Evolutionary conservation across 2,888 invertebrate genomes (phyloP).

Genomic region (Orgyia antiqua): DNA sequence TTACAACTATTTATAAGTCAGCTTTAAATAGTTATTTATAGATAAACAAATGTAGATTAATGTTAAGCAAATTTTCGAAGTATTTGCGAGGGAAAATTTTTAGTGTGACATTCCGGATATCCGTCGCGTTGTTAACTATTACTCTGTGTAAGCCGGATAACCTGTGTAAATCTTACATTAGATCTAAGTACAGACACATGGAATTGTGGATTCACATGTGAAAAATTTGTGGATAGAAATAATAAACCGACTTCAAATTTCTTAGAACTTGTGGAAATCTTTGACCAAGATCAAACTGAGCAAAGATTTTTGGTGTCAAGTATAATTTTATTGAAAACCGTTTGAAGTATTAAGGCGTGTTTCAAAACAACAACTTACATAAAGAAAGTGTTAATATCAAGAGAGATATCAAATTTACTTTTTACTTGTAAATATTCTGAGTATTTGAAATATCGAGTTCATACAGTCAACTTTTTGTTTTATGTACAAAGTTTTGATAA

Average conservation of each 20-base stretch:
- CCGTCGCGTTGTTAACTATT: constrained; percentile 51
- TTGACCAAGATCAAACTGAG: too few species aligned
- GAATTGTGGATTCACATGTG: constrained; percentile 12
- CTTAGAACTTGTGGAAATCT: too few species aligned
- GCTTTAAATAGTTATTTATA: too few species aligned
- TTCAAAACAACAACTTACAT: background rate
- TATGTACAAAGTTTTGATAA: too few species aligned
- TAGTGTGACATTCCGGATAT: constrained; percentile 58
- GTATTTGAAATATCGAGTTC: constrained; percentile 15
- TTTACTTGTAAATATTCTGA: constrained; percentile 7
- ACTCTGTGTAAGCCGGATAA: constrained; percentile 59
- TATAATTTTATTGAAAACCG: too few species aligned
- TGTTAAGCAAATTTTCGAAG: too few species aligned
- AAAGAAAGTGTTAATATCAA: constrained; percentile 4
- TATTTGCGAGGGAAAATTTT: constrained; percentile 65
- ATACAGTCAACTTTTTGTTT: too few species aligned
- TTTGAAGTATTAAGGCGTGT: background rate
- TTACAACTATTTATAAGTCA: too few species aligned
- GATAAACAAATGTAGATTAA: too few species aligned
- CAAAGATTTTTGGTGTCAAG: too few species aligned
- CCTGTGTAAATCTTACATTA: constrained; percentile 73
- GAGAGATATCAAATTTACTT: constrained; percentile 24
- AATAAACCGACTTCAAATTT: too few species aligned
- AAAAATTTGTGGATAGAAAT: too few species aligned
- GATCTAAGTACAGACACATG: constrained; percentile 40